Evolutionary conservation across 2,888 invertebrate species (phyloP), one percentile per base, ranked within the genome.

Genomic region (Cheilosia pagana): DNA sequence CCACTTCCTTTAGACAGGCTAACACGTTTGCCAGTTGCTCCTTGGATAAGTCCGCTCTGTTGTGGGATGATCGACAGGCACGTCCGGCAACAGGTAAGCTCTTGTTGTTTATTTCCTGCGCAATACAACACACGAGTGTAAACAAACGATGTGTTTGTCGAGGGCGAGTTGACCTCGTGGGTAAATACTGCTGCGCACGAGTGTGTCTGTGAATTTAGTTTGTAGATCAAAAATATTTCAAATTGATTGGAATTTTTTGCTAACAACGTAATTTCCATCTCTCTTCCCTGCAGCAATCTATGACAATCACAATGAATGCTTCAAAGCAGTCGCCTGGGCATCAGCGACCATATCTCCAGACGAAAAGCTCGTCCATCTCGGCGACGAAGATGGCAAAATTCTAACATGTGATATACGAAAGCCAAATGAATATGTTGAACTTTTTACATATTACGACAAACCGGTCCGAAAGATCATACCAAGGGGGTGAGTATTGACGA

Each of bases 1-100:
- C 88, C 12, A 72, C 88, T 10, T 88, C 87, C 28, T 59, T 82
- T 6, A 85, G 52, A 59, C 86, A 83, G 48, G 86, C 87, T 31
- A 65, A 87, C 16, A 81, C 87, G 8, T 89, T 89, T 87, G 88
- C 87, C 3, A 89, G 87, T 39, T 89, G 89, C 74, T 90, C 89
- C 8, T 81, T 88, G 53, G 90, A 90, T 72, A 89, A 88, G 87
- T 89, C 88, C 39, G 88, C 88, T 19, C 70, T 89, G 10, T 74
- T 90, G 41, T 90, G 90, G 90, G 90, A 90, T 78, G 87, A 88
- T 57, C 87, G 89, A 39, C 85, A 87, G 53, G 82, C 88, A 19
- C 87, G 88, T 65, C 90, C 90, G n/a, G 89, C 89, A 68, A 87
- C 87, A 83, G 89, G 89, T 89, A 87, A 72, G 35, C 23, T 4